Conservation (phyloP, 2,888 invertebrate genomes). For the Agriopis marginaria region DNA sequence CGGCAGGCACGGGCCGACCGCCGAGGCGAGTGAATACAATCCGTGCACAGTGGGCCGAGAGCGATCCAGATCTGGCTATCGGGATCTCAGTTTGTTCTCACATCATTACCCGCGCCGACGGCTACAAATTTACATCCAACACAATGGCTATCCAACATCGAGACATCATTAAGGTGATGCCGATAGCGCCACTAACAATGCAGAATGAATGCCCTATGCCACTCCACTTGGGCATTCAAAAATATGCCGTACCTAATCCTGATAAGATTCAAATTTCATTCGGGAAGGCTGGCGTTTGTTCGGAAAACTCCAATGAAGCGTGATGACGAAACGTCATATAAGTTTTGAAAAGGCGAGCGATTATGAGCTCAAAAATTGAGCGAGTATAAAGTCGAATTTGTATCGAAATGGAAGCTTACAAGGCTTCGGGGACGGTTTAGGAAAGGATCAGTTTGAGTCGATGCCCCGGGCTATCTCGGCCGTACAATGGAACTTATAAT, state of each 20-base stretch:
- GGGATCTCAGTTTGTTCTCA: slow-evolving; percentile 86
- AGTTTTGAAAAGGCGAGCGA: slow-evolving; percentile 64
- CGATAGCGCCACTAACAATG: slow-evolving; percentile 80
- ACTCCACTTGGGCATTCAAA: slow-evolving; percentile 48
- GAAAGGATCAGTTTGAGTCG: slow-evolving; percentile 78
- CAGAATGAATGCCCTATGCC: slow-evolving; percentile 64
- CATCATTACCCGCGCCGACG: slow-evolving; percentile 87
- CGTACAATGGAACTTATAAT: slow-evolving; percentile 80
- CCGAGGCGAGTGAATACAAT: slow-evolving; percentile 67
- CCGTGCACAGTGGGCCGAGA: slow-evolving; percentile 76
- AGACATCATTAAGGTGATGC: slow-evolving; percentile 87
- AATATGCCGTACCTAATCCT: slow-evolving; percentile 47
- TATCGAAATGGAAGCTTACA: slow-evolving; percentile 55
- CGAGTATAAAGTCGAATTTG: slow-evolving; percentile 62
- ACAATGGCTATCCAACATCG: slow-evolving; percentile 87
- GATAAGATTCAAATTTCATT: slow-evolving; percentile 51
- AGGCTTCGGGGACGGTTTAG: slow-evolving; percentile 69
- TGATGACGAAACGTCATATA: slow-evolving; percentile 82
- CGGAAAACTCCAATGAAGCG: slow-evolving; percentile 49
- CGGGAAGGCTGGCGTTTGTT: slow-evolving; percentile 61
- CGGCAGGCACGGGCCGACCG: slow-evolving; percentile 56
- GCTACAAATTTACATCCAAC: slow-evolving; percentile 87
- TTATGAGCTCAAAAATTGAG: slow-evolving; percentile 65
- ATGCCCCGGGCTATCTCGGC: slow-evolving; percentile 77
- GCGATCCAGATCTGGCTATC: slow-evolving; percentile 83